Percentiles rank a stretch among this genome's conserved stretches.
phyloP scores from a whole-genome alignment of 1,140 invertebrate species.

The Procambarus clarkii region DNA sequence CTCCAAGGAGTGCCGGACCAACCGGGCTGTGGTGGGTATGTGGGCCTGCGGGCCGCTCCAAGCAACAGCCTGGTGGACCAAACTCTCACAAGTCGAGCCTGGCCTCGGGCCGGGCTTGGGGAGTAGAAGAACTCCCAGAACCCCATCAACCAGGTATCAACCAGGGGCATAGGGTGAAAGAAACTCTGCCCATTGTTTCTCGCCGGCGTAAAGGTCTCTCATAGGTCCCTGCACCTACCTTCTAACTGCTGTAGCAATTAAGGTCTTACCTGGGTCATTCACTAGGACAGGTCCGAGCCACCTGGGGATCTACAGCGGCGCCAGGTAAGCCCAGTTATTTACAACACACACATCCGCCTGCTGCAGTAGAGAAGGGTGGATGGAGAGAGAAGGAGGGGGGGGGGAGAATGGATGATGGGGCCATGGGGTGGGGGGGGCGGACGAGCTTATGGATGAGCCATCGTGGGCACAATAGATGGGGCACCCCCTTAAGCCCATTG shows the following conservation, averaged over 20 bases:
- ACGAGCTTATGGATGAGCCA: neutral
- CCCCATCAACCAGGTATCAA: too few species aligned
- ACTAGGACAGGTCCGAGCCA: conserved; percentile 31
- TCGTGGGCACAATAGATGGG: neutral
- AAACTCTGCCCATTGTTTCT: too few species aligned
- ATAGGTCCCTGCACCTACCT: neutral
- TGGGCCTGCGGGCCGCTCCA: too few species aligned
- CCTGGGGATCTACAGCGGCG: conserved; percentile 28
- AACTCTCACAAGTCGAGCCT: too few species aligned
- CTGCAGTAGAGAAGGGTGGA: neutral
- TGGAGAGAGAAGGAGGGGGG: neutral
- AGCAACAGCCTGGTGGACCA: too few species aligned
- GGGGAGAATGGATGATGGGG: neutral
- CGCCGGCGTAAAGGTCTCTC: too few species aligned
- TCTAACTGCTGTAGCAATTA: conserved; percentile 35
- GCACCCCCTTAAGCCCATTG: neutral
- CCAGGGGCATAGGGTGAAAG: too few species aligned
- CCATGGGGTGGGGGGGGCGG: too few species aligned
- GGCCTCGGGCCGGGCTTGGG: too few species aligned
- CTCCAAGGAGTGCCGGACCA: too few species aligned
- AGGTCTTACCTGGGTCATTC: conserved; percentile 21
- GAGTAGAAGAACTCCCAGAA: too few species aligned
- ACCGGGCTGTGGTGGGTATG: too few species aligned
- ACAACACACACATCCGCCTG: conserved; percentile 7
- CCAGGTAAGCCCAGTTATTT: conserved; percentile 42